These are phyloP conservation scores for Hetaerina titia DNA, from an alignment of 2,888 invertebrate genomes.

Conservation along the genomic window DNA sequence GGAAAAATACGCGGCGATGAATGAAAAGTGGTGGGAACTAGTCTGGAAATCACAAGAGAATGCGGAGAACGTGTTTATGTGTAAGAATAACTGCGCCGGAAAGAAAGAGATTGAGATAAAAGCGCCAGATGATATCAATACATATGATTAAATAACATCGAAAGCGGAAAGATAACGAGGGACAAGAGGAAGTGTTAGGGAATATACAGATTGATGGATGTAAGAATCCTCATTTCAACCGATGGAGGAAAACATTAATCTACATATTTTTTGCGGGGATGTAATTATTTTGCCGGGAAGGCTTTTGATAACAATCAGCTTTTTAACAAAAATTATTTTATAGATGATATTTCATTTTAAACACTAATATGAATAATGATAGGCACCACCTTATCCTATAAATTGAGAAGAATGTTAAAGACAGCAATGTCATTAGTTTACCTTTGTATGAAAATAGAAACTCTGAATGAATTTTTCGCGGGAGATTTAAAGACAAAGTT, in stretches of 20 bases:
- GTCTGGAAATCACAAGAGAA: neutral
- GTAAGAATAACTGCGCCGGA: neutral
- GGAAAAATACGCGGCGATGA: neutral
- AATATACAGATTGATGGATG: neutral
- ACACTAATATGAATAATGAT: no score
- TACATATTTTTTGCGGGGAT: no score
- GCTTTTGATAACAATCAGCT: no score
- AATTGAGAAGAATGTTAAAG: no score
- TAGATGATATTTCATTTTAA: no score
- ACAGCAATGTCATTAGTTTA: no score
- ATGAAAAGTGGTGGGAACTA: neutral
- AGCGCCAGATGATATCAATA: neutral
- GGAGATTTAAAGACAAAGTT: no score
- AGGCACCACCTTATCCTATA: no score
- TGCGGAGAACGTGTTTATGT: neutral
- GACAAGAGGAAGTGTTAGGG: neutral
- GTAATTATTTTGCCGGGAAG: no score
- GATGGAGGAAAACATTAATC: neutral
- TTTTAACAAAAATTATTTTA: no score
- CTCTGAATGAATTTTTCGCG: no score
- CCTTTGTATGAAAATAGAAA: no score
- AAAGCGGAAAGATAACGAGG: neutral
- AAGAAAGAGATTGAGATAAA: neutral
- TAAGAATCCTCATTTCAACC: neutral
- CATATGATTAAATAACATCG: neutral